These are phyloP conservation scores for Pongo abelii DNA, from an alignment of 2,113 vertebrate genomes.

Conservation along the genomic window DNA sequence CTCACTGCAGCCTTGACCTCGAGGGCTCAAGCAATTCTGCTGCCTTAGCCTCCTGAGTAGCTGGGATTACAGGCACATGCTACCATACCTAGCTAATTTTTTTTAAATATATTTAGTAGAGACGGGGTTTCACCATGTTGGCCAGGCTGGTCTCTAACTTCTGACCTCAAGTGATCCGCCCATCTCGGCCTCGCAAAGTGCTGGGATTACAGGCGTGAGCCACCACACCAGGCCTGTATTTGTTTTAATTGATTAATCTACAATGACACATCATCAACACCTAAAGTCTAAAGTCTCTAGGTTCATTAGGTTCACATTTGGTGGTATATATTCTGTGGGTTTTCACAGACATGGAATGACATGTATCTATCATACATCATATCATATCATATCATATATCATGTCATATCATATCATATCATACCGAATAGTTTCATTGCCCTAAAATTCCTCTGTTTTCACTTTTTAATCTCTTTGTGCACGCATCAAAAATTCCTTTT, in stretches of 20 bases:
- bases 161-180: no score
- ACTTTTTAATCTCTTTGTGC: neutral
- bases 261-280: accelerated
- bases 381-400: neutral
- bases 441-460: neutral
- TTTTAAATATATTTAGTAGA: no score
- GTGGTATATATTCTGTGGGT: neutral
- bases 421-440: neutral
- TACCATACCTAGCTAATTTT: no score
- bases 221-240: neutral
- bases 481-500: neutral
- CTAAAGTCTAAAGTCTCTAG: neutral
- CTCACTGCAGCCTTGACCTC: no score
- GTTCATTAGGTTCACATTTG: neutral
- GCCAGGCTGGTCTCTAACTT: no score
- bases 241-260: neutral
- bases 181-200: no score
- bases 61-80: no score
- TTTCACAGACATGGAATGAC: accelerated
- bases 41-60: no score
- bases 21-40: no score
- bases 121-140: no score
- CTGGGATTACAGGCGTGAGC: no score
- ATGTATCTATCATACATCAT: neutral
- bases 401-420: no score